Conservation (phyloP, 2,888 invertebrate genomes). For the Meta bourneti region DNA sequence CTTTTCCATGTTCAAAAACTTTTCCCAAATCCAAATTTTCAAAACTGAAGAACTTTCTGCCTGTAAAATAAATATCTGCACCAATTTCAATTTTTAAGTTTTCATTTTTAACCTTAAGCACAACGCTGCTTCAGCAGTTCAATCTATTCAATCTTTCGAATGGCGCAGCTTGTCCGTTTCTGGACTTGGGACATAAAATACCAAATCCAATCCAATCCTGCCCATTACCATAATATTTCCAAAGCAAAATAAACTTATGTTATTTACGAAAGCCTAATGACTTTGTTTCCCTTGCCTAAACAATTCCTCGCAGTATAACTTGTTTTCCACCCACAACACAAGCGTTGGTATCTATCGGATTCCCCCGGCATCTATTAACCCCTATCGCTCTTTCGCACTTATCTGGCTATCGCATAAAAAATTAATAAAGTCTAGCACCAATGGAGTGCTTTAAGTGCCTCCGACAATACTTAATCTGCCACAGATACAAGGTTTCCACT, state of each 20-base stretch:
- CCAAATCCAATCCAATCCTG: too few species aligned
- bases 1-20: too few species aligned
- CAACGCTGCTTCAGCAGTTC: too few species aligned
- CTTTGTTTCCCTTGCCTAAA: neutral
- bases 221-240: too few species aligned
- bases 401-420: constrained; percentile 25
- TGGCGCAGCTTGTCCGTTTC: too few species aligned
- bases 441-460: constrained; percentile 5
- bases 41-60: too few species aligned
- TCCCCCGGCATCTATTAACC: constrained; percentile 52
- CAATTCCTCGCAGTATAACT: neutral
- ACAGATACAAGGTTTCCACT: constrained; percentile 2
- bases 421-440: constrained; percentile 42
- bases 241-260: neutral
- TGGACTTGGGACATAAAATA: too few species aligned
- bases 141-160: too few species aligned
- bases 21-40: too few species aligned
- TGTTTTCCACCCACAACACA: constrained; percentile 20
- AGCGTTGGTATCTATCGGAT: neutral
- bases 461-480: constrained; percentile 56
- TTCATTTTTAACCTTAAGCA: too few species aligned
- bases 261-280: neutral
- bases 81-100: too few species aligned
- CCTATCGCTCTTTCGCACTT: constrained; percentile 16
- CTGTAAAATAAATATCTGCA: too few species aligned